Percentiles rank a stretch among this genome's conserved stretches.
These are phyloP conservation scores for Apocheima hispidaria DNA, from an alignment of 2,888 invertebrate genomes.

Conservation along the genomic window DNA sequence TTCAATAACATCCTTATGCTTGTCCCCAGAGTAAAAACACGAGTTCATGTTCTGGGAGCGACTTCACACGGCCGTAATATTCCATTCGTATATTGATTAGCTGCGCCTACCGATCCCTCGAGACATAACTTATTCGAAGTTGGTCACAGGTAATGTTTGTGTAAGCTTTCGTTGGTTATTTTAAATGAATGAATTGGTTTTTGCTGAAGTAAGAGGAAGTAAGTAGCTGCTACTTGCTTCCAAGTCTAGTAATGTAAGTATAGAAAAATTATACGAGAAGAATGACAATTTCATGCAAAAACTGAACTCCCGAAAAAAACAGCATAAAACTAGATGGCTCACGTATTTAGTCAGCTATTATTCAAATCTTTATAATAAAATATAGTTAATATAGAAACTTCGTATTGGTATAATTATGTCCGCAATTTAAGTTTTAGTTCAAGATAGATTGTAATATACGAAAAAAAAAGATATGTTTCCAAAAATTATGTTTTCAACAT, in stretches of 20 bases:
- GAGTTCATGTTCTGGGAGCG: constrained; percentile 22
- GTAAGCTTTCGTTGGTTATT: constrained; percentile 14
- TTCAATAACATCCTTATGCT: constrained; percentile 39
- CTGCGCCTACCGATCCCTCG: constrained; percentile 27
- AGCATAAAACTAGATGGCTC: too few relatives aligned
- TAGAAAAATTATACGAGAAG: too few relatives aligned
- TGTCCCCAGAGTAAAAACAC: constrained; percentile 28
- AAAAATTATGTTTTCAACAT: too few relatives aligned
- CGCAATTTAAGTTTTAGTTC: too few relatives aligned
- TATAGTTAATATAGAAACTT: too few relatives aligned
- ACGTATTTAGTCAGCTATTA: too few relatives aligned
- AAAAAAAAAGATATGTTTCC: too few relatives aligned
- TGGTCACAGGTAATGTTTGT: constrained; percentile 33
- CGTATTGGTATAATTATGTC: too few relatives aligned
- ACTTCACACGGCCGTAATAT: constrained; percentile 37
- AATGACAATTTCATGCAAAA: too few relatives aligned
- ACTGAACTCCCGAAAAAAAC: too few relatives aligned
- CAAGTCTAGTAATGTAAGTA: background rate
- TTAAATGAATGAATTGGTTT: constrained; percentile 9
- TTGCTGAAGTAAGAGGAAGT: constrained; percentile 1
- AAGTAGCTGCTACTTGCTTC: background rate
- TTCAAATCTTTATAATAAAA: too few relatives aligned
- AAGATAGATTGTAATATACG: too few relatives aligned
- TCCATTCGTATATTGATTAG: constrained; percentile 38
- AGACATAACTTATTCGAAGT: constrained; percentile 36